A percentile compares a stretch with the other conserved stretches of the same genome.
phyloP scores from a whole-genome alignment of 1,140 invertebrate genomes.

The Oryctes rhinoceros region DNA sequence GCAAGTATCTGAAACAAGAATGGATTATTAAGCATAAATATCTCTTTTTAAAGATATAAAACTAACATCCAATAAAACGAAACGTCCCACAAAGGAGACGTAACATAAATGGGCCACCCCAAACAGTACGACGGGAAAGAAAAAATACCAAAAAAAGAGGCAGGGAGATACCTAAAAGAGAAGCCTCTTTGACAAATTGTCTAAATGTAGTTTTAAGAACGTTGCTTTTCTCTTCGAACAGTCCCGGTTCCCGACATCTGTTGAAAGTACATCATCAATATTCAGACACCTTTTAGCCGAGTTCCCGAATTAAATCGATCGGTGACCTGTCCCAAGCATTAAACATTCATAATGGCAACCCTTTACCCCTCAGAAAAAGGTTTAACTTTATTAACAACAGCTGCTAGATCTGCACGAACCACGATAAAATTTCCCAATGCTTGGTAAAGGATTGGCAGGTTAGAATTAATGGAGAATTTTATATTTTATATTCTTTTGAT shows the following conservation, averaged over 20 bases:
- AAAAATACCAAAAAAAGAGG: neutral
- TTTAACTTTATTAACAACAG: conserved; percentile 43
- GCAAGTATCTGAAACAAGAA: no score
- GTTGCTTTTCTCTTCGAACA: neutral
- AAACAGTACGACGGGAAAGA: neutral
- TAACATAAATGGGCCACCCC: no score
- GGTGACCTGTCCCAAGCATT: conserved; percentile 39
- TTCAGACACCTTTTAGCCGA: conserved; percentile 31
- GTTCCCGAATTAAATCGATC: conserved; percentile 25
- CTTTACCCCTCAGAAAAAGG: conserved; percentile 12
- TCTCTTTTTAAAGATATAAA: no score
- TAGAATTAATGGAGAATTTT: no score
- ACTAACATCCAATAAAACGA: no score
- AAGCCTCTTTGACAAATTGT: neutral
- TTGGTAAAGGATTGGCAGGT: no score
- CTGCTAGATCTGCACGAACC: neutral
- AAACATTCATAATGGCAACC: conserved; percentile 42
- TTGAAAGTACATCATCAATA: conserved; percentile 36
- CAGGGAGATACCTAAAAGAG: neutral
- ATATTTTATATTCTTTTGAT: no score
- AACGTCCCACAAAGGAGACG: no score
- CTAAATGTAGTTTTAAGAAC: neutral
- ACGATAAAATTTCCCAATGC: neutral
- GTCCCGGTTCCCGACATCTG: neutral
- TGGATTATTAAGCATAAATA: no score